Conservation (phyloP, 2,113 vertebrate species). For the Ellobius talpinus region DNA sequence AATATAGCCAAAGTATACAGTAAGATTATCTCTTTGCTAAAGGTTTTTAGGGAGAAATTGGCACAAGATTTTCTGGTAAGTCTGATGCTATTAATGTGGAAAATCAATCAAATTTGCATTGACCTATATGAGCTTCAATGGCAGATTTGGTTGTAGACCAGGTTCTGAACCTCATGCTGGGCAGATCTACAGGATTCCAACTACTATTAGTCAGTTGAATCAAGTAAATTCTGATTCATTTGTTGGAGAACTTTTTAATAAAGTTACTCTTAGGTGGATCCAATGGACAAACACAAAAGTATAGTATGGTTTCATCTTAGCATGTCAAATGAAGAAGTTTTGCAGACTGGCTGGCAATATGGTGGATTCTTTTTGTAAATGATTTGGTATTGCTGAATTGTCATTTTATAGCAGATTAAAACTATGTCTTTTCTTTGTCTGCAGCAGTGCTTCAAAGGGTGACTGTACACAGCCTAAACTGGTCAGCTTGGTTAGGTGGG, state of each 20-base stretch:
- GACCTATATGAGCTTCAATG: slow-evolving; percentile 98
- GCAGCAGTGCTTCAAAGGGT: slow-evolving; percentile 93
- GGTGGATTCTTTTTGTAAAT: slow-evolving; percentile 97
- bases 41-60: slow-evolving; percentile 93
- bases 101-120: slow-evolving; percentile 94
- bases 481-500: slow-evolving; percentile 87
- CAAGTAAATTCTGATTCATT: slow-evolving; percentile 94
- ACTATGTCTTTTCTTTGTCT: slow-evolving; percentile 96
- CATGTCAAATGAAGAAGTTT: slow-evolving; percentile 97
- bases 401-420: slow-evolving; percentile 95
- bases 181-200: slow-evolving; percentile 97
- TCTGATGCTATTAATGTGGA: slow-evolving; percentile 92
- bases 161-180: slow-evolving; percentile 97
- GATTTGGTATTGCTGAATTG: slow-evolving; percentile 95
- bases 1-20: slow-evolving; percentile 94
- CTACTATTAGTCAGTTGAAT: slow-evolving; percentile 95
- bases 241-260: slow-evolving; percentile 97
- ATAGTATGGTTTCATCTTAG: slow-evolving; percentile 93
- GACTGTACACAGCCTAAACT: slow-evolving; percentile 91
- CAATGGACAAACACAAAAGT: slow-evolving; percentile 96
- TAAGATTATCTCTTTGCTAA: slow-evolving; percentile 96
- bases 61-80: slow-evolving; percentile 79
- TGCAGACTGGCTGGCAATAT: slow-evolving; percentile 95
- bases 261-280: slow-evolving; percentile 96
- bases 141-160: slow-evolving; percentile 96